Base-by-base conservation (phyloP, 1,140 invertebrate species). In the Onthophagus taurus region DNA sequence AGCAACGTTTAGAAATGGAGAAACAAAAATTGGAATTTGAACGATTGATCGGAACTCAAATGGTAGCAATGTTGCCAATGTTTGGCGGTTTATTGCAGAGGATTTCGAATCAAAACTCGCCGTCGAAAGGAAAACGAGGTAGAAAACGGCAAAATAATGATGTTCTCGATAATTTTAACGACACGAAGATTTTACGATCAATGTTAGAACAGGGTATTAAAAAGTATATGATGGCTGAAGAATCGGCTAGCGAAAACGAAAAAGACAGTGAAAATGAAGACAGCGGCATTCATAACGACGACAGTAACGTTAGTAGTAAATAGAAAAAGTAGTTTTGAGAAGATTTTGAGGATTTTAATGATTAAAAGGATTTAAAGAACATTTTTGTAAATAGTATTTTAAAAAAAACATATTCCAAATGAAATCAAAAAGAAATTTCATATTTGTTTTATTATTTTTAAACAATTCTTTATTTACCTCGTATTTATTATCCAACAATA, bases 11-110 rank as follows among this genome's bases (percentile, higher is more conserved):
- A 2, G 64, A 70, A 30, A 31, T 73, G 7, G 71, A 73, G 45
- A 69, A 68, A 21, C 67, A 73, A 47, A 67, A 67, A 16, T 49
- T 73, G 9, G 68, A 72, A 37, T 72, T 66, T 50, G 69, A 73
- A 17, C 58, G 67, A 19, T 49, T 65, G 1, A 60, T 71, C 16
- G 69, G 66, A 11, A 49, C 51, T 0, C 60, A 64, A 42, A 39
- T 66, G 6, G 41, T 65, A 18, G 59, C 58, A 1, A 45, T 66
- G 23, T 45, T 60, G 12, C 63, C 64, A 14, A 54, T 65, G 41
- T 44, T 66, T 12, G 58, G 62, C 21, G 48, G 53, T 31, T 38
- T 64, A 13, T 44, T 66, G 2, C 55, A 64, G 36, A 46, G 53
- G 16, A 20, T 58, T 0, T 43, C 48, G 31, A 38, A 54, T 31